Base-by-base conservation (phyloP, 2,888 invertebrate genomes). In the Gisinianus flammeolus region DNA sequence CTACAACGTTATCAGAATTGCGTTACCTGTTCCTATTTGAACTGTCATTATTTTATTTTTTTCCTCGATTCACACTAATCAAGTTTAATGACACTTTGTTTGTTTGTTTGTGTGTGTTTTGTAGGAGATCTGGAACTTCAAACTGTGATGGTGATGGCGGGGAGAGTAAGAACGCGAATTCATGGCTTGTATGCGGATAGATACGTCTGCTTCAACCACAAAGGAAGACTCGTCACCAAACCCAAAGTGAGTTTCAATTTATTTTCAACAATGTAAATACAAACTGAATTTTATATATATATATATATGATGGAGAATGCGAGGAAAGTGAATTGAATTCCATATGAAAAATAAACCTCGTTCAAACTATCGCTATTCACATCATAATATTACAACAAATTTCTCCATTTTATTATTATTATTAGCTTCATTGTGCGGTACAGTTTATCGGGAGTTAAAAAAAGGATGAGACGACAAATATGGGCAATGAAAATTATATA, bases 161-260 rank as follows among this genome's bases (percentile, higher is more conserved):
- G 76, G 3, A 67, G 52, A 1, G 24, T 80, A 67, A 79, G 79
- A 67, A 83, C 82, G 16, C 80, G 82, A 73, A 85, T 85, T 75
- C 81, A 82, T 16, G 83, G 85, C 44, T 28, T 76, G 54, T 12
- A 22, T 22, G 77, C 82, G 30, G 76, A 76, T 26, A 82, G 79
- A 64, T 85, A 85, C 80, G 54, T 83, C 79, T 85, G 85, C 80
- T 85, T 81, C 78, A 85, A 83, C 44, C 79, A 79, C 30, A 81
- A 70, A 72, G 85, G 85, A 64, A 80, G 79, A 62, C 78, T 85
- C 30, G 81, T 82, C 64, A 71, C 83, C 8, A 83, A 78, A 70
- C 83, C 83, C 30, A 66, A 76, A 81, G 85, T 85, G 56, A 79
- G 76, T 73, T 26, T 19, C 24, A 54, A 54, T 10, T 62, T 24